Base-by-base conservation (phyloP, 1,140 invertebrate species). In the Bactericera cockerelli region DNA sequence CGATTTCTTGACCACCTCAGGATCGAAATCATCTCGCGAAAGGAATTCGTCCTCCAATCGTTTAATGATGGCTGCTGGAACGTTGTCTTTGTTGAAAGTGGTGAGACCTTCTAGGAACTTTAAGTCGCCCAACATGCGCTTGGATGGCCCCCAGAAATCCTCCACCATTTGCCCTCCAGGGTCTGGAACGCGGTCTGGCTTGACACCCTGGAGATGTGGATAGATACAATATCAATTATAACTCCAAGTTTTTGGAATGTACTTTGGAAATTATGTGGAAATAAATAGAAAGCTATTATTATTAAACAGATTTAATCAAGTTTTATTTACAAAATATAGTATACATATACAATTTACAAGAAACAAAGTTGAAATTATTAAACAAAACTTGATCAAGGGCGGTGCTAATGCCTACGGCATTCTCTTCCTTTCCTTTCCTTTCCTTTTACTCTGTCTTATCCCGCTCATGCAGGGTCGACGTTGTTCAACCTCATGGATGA, bases 101-200 rank as follows among this genome's bases (percentile, higher is more conserved):
- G 91, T 78, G 14, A 97, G 70, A 22, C 80, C 79, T 59, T 89
- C 84, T 24, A 96, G 69, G 70, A 98, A 97, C 66, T 87, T 91
- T 64, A 91, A 86, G 65, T 97, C 93, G 58, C 87, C 89, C 0
- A 98, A 74, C 21, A 97, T 69, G 70, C 87, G 87, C 67, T 96
- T 87, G 0, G 91, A 92, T 0, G 89, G 84, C 8, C 85, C 87
- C 93, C 93, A 97, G 70, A 86, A 97, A 69, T 98, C 94, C 61
- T 96, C 90, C 0, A 84, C 70, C 63, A 87, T 82, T 59, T 92
- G 93, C 14, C 70, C 71, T 56, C 73, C 78, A 2, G 86, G 82
- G 72, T 89, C 86, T 8, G 82, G 81, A 42, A 89, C 75, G 68
- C 81, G 81, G 61, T 92, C 88, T 0, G 92, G 85, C 74, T 92